phyloP scores from a whole-genome alignment of 92 coral and sea anemone genomes.

The Virgularia gustaviana region DNA sequence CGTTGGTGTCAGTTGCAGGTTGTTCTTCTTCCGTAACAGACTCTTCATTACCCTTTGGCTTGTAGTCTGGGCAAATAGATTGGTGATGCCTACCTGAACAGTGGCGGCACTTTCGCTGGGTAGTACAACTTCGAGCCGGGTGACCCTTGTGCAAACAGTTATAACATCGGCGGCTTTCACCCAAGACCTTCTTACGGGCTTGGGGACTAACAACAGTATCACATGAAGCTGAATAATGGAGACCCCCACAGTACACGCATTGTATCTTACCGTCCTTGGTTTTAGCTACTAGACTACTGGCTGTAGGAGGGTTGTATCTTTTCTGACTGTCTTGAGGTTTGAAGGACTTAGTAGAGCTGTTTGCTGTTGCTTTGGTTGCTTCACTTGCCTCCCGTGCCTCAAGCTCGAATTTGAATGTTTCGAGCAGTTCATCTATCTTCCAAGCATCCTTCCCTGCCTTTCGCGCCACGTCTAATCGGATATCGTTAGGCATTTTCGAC shows the following conservation, averaged over 20 bases:
- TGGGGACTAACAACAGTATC: slow-evolving; percentile 5
- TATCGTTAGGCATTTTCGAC: not conserved
- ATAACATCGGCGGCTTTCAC: slow-evolving; percentile 18
- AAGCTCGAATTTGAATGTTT: slow-evolving; percentile 10
- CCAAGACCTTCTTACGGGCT: slow-evolving; percentile 11
- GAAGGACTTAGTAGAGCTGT: not conserved
- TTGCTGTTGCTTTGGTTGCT: not conserved
- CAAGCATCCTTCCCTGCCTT: slow-evolving; percentile 12
- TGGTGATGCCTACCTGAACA: slow-evolving; percentile 39
- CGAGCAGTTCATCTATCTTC: slow-evolving; percentile 22
- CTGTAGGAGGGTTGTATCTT: not conserved
- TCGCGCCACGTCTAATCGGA: not conserved
- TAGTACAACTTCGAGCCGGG: slow-evolving; percentile 14
- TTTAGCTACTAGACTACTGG: not conserved
- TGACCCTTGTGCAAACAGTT: slow-evolving; percentile 24
- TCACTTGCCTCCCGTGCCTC: slow-evolving; percentile 29
- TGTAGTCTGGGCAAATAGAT: slow-evolving; percentile 29
- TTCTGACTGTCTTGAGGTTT: not conserved
- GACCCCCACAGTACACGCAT: slow-evolving; percentile 8
- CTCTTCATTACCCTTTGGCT: not conserved
- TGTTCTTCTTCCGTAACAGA: not conserved
- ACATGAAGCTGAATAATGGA: slow-evolving; percentile 42
- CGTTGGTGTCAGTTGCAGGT: not conserved
- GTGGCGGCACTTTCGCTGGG: slow-evolving; percentile 18
- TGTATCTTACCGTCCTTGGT: not conserved